Evolutionary conservation across 2,797 vertebrate species (phyloP), one percentile per base, ranked within the genome.

Genomic region (Carapus acus): DNA sequence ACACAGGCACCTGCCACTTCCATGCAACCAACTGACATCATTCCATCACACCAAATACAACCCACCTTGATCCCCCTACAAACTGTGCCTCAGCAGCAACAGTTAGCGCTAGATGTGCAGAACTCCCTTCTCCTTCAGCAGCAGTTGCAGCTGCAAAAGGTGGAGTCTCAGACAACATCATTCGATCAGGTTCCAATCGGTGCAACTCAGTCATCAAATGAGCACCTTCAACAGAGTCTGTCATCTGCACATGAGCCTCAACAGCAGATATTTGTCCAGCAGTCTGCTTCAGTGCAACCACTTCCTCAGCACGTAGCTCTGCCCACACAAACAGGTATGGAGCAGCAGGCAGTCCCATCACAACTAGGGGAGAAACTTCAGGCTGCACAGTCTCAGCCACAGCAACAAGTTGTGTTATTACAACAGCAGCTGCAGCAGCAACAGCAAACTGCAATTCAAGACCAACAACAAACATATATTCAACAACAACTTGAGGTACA

Each of bases 1-100:
- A 76, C 71, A 67, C 87, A 87, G 27, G 78, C 79, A 72, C 68
- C 71, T 63, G 76, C 81, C 72, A 69, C 78, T 65, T 80, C 86
- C 60, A 68, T 85, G 69, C 87, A 85, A 68, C 77, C 78, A 48
- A 56, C 71, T 79, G 86, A 90, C 73, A 78, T 83, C 64, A 74
- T 79, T 61, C 79, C 82, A 71, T 56, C 82, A 68, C 84, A 83
- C 62, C 85, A 83, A 79, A 80, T 66, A 48, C 85, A 82, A 71
- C 58, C 79, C 57, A 58, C 67, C 59, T 46, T 81, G 69, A 81
- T 84, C 79, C 73, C 80, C 57, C 83, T 83, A 68, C 84, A 78
- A 44, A 65, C 80, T 62, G 76, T 85, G 81, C 76, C 82, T 58
- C 82, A 75, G 54, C 80, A 85, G 76, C 84, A 85, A 77, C 86